Base-by-base conservation (phyloP, 2,888 invertebrate species). In the Acronicta aceris region DNA sequence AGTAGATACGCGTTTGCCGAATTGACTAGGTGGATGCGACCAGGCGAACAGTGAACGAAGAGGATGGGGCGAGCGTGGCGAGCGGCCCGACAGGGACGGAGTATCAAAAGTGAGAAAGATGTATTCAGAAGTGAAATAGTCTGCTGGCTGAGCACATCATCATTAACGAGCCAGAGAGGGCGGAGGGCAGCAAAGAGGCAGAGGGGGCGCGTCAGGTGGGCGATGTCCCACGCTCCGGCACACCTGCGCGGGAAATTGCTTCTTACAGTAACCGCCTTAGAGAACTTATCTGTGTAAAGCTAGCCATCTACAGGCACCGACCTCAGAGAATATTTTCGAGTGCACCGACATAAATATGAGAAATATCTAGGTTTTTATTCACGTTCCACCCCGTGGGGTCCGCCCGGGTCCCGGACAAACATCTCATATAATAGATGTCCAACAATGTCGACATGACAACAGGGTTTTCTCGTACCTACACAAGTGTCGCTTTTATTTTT, bases 121-220 rank as follows among this genome's bases (percentile, higher is more conserved):
- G 95, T 95, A 95, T 95, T 95, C 95, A 96, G 95, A 96, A 96
- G 96, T 96, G 96, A 96, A 96, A 95, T 96, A 96, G 96, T 96
- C 96, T 95, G 95, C 96, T 95, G 96, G 96, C 96, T 95, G 96
- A 95, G 95, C 96, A 96, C 96, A 96, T 96, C 96, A 96, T 96
- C 96, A 96, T 96, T 96, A 96, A 96, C 96, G 96, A 96, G 96
- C 95, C 95, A 95, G 95, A 87, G 94, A 93, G 93, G 93, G 93
- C 91, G 93, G 94, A 93, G 94, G 94, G 95, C 94, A 93, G 94
- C 94, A 88, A 94, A 94, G 93, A 94, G 94, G 93, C 93, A 90
- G 90, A 95, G 95, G 95, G 94, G 95, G 89, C 86, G 89, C 93
- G 95, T 89, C 94, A 95, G 93, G 93, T 95, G 95, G 92, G 94